Conservation (phyloP, 2,888 invertebrate species). For the Tachina grossa region DNA sequence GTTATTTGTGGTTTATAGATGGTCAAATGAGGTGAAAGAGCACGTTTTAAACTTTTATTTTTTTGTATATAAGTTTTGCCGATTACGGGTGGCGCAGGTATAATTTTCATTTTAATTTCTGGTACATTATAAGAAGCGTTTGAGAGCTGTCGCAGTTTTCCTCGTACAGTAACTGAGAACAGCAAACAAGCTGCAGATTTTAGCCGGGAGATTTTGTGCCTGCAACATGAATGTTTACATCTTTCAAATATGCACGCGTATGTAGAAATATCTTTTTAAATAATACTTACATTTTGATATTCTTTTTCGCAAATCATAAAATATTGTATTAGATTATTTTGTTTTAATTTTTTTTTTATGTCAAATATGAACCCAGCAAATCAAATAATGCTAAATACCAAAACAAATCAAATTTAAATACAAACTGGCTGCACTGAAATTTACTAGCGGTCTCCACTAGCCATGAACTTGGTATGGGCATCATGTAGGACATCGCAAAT, state of each 20-base stretch:
- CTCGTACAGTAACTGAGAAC: background rate
- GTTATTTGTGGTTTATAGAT: conserved; percentile 93
- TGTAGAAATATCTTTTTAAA: background rate
- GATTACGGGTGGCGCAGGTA: conserved; percentile 83
- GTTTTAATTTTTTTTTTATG: background rate
- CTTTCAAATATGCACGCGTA: no score
- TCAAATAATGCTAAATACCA: no score
- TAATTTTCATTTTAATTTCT: conserved; percentile 83
- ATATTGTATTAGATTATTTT: no score
- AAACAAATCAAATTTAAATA: no score
- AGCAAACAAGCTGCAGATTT: background rate
- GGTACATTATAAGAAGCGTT: background rate
- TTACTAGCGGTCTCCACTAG: no score
- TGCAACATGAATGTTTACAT: background rate
- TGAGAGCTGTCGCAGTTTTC: background rate
- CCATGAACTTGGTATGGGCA: no score
- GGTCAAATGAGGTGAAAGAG: conserved; percentile 93
- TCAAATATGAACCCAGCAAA: background rate
- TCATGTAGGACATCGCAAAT: no score
- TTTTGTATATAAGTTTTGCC: conserved; percentile 86
- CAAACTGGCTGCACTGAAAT: no score
- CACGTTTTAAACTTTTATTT: conserved; percentile 89
- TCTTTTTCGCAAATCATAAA: no score
- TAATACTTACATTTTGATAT: background rate
- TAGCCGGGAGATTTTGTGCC: conserved; percentile 1